Conservation (phyloP, 2,888 invertebrate genomes). For the Ochropleura leucogaster region DNA sequence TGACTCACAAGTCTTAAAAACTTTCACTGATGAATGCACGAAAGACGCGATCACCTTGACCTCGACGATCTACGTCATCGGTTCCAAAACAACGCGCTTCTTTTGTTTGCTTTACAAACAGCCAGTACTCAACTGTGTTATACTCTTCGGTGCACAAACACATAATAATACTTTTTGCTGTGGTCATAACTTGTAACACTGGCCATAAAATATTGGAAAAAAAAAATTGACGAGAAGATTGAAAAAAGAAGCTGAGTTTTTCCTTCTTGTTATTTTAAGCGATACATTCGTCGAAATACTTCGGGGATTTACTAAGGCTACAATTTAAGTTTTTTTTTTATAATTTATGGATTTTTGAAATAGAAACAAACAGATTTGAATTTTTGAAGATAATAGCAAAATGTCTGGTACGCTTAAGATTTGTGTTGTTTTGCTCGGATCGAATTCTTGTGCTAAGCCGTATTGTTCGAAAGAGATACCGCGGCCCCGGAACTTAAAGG, state of each 20-base stretch:
- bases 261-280: neutral
- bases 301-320: conserved; percentile 7
- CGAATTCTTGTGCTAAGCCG: neutral
- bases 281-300: neutral
- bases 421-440: neutral
- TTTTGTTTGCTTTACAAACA: conserved; percentile 43
- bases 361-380: neutral
- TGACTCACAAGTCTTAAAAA: conserved; percentile 27
- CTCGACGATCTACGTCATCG: conserved; percentile 34
- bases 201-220: neutral
- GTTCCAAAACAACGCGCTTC: conserved; percentile 19
- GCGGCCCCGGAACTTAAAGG: too few species aligned
- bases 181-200: neutral
- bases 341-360: neutral
- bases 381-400: neutral
- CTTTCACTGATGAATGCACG: conserved; percentile 51
- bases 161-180: conserved; percentile 14
- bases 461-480: too few species aligned
- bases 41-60: conserved; percentile 40
- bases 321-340: neutral
- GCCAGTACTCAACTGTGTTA: neutral
- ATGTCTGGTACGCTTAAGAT: neutral
- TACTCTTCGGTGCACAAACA: conserved; percentile 4
- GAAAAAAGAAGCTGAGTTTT: conserved; percentile 2
- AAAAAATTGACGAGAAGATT: conserved; percentile 19